Evolutionary conservation across 2,888 invertebrate species (phyloP).

Genomic region (Drosophila pseudotalamancana): DNA sequence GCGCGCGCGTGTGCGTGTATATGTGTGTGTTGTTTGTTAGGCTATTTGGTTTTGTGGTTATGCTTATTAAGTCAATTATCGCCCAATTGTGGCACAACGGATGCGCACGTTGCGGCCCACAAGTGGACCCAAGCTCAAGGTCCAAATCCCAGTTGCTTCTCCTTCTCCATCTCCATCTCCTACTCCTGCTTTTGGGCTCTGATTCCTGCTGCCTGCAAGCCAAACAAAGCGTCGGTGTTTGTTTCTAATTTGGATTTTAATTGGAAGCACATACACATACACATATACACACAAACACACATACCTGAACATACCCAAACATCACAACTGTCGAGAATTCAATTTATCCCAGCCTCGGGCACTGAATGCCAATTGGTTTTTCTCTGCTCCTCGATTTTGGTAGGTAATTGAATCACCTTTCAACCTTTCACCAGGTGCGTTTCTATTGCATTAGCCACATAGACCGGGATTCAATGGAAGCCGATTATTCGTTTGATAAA

Average conservation of each 20-base stretch:
- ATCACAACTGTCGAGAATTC: conserved; percentile 39
- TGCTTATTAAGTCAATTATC: conserved; percentile 76
- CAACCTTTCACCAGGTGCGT: background rate
- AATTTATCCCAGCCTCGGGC: conserved; percentile 34
- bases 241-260: conserved; percentile 71
- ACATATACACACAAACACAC: conserved; percentile 16
- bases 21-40: conserved; percentile 27
- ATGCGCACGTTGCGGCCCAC: conserved; percentile 39
- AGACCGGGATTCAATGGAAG: background rate
- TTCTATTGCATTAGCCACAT: background rate
- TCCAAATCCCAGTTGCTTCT: conserved; percentile 3
- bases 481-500: background rate
- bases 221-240: conserved; percentile 31
- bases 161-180: background rate
- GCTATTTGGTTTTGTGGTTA: conserved; percentile 75
- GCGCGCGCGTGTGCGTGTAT: conserved; percentile 14
- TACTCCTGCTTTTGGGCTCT: background rate
- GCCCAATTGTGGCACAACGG: conserved; percentile 65
- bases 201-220: background rate
- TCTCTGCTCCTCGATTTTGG: background rate
- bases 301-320: no score
- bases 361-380: conserved; percentile 17
- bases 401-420: conserved; percentile 33
- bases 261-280: conserved; percentile 53
- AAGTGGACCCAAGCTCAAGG: conserved; percentile 29